Base-by-base conservation (phyloP, 2,797 vertebrate species). In the Darevskia mixta region DNA sequence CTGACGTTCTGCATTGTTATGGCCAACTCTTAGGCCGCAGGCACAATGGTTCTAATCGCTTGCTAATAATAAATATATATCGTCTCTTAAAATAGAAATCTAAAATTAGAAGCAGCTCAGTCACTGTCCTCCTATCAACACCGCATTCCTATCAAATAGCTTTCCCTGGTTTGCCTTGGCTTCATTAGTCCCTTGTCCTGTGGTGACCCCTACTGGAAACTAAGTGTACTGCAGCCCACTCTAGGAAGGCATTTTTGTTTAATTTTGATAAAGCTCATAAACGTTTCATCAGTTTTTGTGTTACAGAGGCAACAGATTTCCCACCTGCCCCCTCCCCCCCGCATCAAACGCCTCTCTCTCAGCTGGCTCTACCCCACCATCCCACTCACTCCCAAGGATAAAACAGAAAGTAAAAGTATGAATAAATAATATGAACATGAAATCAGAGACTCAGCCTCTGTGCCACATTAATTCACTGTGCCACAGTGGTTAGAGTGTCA, bases 151-250 rank as follows among this genome's bases (percentile, higher is more conserved):
- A 6, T 5, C 2, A 1, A 29, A 15, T 0, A 3, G 3, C 3
- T 18, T 87, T 87, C 71, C 18, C 45, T 7, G 20, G 15, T 27
- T 4, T 0, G 67, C 29, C 1, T 23, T 58, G 0, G 1, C 2
- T 79, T 11, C 8, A 7, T 15, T 72, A 23, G 90, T 66, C 41
- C n/a, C 0, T 76, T 93, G 88, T 91, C 91, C 82, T 95, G 8
- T 76, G 67, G 76, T 91, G 93, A 90, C 92, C 95, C 87, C 95
- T 95, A 43, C 89, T 94, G 94, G 94, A 45, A 87, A 0, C 3
- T 32, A 3, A 2, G 80, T 77, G 85, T 45, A 90, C 17, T 89
- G 92, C 92, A 94, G 18, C 29, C 66, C 85, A 41, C 0, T 3
- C 13, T 32, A 64, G 17, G 61, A 64, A 64, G 17, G 61, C 61